A percentile compares a stretch with the other conserved stretches of the same genome.
Evolutionary conservation across 1,140 invertebrate species (phyloP).

Genomic region (Oryzaephilus surinamensis): DNA sequence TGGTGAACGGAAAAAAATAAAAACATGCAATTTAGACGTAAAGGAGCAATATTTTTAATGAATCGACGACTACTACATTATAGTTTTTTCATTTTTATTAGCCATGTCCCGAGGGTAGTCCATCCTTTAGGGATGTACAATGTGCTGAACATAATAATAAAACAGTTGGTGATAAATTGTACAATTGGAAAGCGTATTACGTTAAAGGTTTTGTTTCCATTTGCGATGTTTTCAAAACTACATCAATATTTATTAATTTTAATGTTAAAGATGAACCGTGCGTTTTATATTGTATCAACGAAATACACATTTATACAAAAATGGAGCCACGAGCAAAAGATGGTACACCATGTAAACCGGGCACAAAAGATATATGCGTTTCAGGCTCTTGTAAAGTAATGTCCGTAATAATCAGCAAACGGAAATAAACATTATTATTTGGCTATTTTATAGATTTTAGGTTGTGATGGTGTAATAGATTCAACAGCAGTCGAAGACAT

Average conservation of each 20-base stretch:
- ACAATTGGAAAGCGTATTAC: slow-evolving; percentile 43
- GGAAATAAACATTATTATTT: background rate
- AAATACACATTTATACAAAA: slow-evolving; percentile 35
- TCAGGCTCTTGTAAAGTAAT: slow-evolving; percentile 43
- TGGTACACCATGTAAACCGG: slow-evolving; percentile 48
- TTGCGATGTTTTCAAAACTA: background rate
- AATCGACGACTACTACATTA: background rate
- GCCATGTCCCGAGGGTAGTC: slow-evolving; percentile 42
- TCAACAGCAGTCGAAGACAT: slow-evolving; percentile 53
- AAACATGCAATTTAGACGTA: slow-evolving; percentile 51
- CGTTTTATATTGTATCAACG: slow-evolving; percentile 46
- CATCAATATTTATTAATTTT: slow-evolving; percentile 1
- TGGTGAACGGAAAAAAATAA: slow-evolving; percentile 39
- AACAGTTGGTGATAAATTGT: slow-evolving; percentile 29
- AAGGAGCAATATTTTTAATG: slow-evolving; percentile 4
- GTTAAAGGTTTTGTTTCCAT: background rate
- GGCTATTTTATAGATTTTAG: slow-evolving; percentile 42
- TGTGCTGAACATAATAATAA: slow-evolving; percentile 46
- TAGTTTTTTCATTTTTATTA: slow-evolving; percentile 23
- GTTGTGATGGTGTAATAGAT: slow-evolving; percentile 56
- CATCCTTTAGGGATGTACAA: slow-evolving; percentile 46
- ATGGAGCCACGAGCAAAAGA: slow-evolving; percentile 37
- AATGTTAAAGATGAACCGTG: slow-evolving; percentile 39
- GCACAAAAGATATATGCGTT: slow-evolving; percentile 48
- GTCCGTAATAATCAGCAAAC: background rate